These are phyloP conservation scores for Grallaria varia DNA, from an alignment of 2,113 vertebrate species.

Conservation along the genomic window DNA sequence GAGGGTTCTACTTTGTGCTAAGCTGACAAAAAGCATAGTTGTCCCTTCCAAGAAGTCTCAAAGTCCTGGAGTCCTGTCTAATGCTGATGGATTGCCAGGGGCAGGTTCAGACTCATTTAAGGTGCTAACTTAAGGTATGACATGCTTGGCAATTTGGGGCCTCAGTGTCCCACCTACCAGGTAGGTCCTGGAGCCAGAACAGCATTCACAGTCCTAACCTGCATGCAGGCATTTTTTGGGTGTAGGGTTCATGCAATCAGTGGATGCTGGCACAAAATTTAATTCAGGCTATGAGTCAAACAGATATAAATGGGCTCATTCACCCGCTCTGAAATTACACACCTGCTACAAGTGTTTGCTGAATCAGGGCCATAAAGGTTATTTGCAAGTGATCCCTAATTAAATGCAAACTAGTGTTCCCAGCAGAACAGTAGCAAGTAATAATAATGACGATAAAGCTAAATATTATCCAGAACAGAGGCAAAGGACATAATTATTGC, in stretches of 20 bases:
- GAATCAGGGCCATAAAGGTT: not conserved
- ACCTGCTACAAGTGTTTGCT: not conserved
- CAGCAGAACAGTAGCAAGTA: constrained; percentile 42
- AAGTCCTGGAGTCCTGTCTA: not conserved
- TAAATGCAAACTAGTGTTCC: constrained; percentile 52
- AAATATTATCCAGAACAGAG: constrained; percentile 22
- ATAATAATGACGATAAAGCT: constrained; percentile 39
- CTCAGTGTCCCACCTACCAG: not conserved
- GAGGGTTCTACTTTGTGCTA: not conserved
- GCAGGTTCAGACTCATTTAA: not conserved
- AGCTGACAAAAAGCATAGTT: not conserved
- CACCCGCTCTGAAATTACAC: not conserved
- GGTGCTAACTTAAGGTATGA: not conserved
- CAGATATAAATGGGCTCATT: not conserved
- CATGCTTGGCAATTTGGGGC: not conserved
- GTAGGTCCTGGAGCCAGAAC: not conserved
- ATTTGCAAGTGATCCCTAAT: constrained; percentile 35
- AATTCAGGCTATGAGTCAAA: not conserved
- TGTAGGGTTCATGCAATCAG: not conserved
- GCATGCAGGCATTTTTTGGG: not conserved
- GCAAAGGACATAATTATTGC: constrained; percentile 32
- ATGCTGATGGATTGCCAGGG: not conserved
- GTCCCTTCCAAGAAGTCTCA: not conserved
- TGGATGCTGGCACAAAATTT: not conserved
- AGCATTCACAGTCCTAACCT: not conserved